Percentiles rank a stretch among this genome's conserved stretches.
These are phyloP conservation scores for Phengaris arion DNA, from an alignment of 2,888 invertebrate species.

Conservation along the genomic window DNA sequence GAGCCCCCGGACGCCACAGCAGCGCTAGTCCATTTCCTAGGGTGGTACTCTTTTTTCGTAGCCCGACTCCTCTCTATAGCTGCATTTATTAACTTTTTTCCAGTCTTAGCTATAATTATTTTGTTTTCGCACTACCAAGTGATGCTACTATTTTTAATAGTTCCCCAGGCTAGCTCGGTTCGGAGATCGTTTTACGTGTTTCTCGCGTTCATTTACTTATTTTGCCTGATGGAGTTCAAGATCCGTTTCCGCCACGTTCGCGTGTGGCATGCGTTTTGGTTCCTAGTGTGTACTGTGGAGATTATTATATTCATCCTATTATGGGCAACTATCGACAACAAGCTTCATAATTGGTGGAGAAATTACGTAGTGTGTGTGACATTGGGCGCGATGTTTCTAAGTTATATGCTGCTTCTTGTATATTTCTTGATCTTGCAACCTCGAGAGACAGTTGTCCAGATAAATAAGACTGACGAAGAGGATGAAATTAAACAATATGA, in stretches of 20 bases:
- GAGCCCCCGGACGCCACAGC: slow-evolving; percentile 87
- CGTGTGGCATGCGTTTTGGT: slow-evolving; percentile 84
- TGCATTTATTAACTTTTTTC: slow-evolving; percentile 84
- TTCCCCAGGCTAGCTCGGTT: slow-evolving; percentile 80
- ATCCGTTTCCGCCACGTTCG: slow-evolving; percentile 86
- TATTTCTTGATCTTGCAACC: slow-evolving; percentile 84
- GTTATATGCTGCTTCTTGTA: slow-evolving; percentile 80
- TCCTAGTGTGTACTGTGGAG: slow-evolving; percentile 82
- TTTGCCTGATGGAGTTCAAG: slow-evolving; percentile 89
- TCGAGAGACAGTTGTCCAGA: slow-evolving; percentile 74
- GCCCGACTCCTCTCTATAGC: slow-evolving; percentile 85
- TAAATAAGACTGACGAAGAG: slow-evolving; percentile 49
- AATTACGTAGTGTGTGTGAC: slow-evolving; percentile 82
- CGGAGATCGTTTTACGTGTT: slow-evolving; percentile 82
- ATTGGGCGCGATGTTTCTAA: slow-evolving; percentile 78
- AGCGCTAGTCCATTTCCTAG: slow-evolving; percentile 83
- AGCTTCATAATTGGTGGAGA: slow-evolving; percentile 85
- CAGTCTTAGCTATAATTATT: slow-evolving; percentile 79
- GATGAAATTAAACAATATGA: neutral
- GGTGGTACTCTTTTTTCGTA: slow-evolving; percentile 88
- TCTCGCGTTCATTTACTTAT: slow-evolving; percentile 86
- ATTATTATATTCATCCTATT: slow-evolving; percentile 84
- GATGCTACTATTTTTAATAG: slow-evolving; percentile 82
- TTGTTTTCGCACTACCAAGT: slow-evolving; percentile 82
- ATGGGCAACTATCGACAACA: slow-evolving; percentile 76